Conservation (phyloP, 2,113 vertebrate genomes). For the Camelus dromedarius region DNA sequence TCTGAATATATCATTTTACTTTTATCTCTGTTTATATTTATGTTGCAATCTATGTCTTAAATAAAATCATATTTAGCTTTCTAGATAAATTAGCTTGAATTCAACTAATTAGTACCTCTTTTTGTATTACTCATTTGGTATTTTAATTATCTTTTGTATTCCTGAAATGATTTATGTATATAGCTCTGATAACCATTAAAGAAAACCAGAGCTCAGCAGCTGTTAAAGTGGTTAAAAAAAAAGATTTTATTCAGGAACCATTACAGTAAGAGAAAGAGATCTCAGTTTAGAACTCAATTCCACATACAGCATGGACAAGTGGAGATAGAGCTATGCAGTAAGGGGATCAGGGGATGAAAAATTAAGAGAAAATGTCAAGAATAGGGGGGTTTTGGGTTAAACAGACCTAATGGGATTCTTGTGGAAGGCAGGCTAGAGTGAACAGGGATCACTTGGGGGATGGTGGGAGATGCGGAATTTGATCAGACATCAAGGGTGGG, state of each 20-base stretch:
- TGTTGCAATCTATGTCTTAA: not conserved
- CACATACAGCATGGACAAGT: not conserved
- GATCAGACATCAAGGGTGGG: not conserved
- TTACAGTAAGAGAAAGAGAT: not conserved
- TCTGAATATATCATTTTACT: slow-evolving; percentile 6
- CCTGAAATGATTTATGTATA: not conserved
- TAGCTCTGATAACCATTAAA: not conserved
- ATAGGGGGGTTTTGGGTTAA: not conserved
- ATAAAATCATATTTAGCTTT: slow-evolving; percentile 12
- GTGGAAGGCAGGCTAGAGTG: not conserved
- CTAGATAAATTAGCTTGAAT: slow-evolving; percentile 19
- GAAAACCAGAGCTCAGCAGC: not conserved
- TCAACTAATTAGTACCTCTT: not conserved
- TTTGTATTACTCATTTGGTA: not conserved
- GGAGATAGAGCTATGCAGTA: not conserved
- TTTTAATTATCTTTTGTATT: slow-evolving; percentile 46
- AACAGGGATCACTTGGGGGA: not conserved
- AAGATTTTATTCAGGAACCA: not conserved
- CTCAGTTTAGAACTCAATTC: not conserved
- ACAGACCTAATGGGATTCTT: not conserved
- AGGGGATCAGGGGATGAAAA: not conserved
- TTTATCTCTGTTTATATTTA: slow-evolving; percentile 33
- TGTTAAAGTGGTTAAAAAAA: not conserved
- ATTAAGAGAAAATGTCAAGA: not conserved
- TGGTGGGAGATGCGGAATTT: not conserved